Evolutionary conservation across 2,113 vertebrate genomes (phyloP).

Genomic region (Chloropsis cyanopogon): DNA sequence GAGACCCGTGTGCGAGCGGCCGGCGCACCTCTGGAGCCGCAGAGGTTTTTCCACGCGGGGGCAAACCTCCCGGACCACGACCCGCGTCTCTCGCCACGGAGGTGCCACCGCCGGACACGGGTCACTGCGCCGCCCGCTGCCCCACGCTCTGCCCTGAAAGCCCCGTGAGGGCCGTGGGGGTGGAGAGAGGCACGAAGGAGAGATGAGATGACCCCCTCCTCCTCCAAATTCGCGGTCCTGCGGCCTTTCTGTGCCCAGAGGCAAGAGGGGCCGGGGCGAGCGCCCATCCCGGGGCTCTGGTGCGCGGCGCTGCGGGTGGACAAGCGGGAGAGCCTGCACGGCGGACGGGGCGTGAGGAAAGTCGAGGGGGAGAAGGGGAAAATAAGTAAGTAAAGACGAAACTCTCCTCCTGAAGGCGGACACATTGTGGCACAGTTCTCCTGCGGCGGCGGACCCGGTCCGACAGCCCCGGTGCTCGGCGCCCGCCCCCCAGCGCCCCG

Average conservation of each 20-base stretch:
- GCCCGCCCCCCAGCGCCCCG: not conserved
- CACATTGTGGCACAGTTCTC: not conserved
- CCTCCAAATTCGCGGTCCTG: not conserved
- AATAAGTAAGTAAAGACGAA: not conserved
- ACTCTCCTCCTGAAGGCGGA: not conserved
- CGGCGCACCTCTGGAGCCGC: not conserved
- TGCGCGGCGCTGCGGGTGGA: not conserved
- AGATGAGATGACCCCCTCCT: too few relatives aligned
- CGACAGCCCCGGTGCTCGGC: not conserved
- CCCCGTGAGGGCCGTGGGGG: not conserved
- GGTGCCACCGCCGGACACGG: not conserved
- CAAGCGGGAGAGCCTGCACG: not conserved
- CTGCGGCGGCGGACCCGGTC: not conserved
- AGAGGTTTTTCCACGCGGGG: not conserved
- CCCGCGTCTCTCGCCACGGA: not conserved
- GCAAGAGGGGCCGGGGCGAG: not conserved
- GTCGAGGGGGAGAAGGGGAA: not conserved
- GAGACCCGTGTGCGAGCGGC: not conserved
- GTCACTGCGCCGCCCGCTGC: not conserved
- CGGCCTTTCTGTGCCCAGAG: not conserved
- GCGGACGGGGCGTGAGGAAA: not conserved
- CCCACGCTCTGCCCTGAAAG: not conserved
- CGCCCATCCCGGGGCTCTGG: not conserved
- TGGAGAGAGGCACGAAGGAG: not conserved
- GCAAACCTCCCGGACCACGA: not conserved